These are phyloP conservation scores for Barnardius zonarius DNA, from an alignment of 2,113 vertebrate species.

Conservation along the genomic window DNA sequence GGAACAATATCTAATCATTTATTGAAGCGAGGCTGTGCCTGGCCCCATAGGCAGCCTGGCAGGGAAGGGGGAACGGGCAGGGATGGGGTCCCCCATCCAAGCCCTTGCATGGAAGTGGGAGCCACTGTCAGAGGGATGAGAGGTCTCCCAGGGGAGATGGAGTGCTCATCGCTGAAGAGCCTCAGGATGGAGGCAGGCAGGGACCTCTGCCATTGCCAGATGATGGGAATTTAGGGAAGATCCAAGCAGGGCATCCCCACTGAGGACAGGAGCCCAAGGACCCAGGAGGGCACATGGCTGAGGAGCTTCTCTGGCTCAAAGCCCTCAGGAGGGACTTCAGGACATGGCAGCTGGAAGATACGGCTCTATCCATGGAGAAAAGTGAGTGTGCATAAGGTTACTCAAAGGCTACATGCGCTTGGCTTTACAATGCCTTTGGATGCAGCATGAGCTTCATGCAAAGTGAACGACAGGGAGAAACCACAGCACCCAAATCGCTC, in stretches of 20 bases:
- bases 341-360: slow-evolving; percentile 6
- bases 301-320: neutral
- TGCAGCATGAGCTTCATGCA: neutral
- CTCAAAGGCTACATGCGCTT: neutral
- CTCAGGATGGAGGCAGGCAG: neutral
- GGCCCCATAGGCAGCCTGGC: neutral
- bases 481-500: neutral
- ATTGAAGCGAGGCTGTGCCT: neutral
- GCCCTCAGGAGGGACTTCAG: neutral
- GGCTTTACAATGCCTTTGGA: neutral
- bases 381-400: neutral
- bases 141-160: neutral
- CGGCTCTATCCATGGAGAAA: neutral
- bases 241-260: neutral
- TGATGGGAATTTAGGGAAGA: neutral
- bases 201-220: neutral
- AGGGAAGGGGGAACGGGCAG: neutral
- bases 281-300: neutral
- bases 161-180: neutral
- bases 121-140: accelerated
- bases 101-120: neutral
- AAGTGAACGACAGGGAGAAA: neutral
- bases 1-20: slow-evolving; percentile 48
- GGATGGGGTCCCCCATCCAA: neutral
- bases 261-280: neutral